Percentiles rank a stretch among this genome's conserved stretches.
phyloP scores from a whole-genome alignment of 2,113 vertebrate genomes.

The Macaca fascicularis region T2T-MFA8v1.1 NC_088387.1:113379501-113380000 shows the following conservation, averaged over 20 bases:
- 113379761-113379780: background rate
- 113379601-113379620: background rate
- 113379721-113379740: background rate
- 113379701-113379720: background rate
- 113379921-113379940: background rate
- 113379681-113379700: background rate
- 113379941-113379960: rapidly evolving
- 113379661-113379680: background rate
- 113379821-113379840: rapidly evolving
- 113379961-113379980: background rate
- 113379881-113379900: background rate
- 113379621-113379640: background rate
- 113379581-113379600: background rate
- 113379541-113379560: background rate
- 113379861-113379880: background rate
- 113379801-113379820: background rate
- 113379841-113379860: background rate
- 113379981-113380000: background rate
- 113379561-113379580: background rate
- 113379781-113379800: background rate
- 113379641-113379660: background rate
- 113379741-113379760: background rate
- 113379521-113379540: background rate
- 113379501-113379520: background rate
- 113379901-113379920: background rate